Conservation (phyloP, 1,140 invertebrate genomes). For the Drosophila lacertosa region DNA sequence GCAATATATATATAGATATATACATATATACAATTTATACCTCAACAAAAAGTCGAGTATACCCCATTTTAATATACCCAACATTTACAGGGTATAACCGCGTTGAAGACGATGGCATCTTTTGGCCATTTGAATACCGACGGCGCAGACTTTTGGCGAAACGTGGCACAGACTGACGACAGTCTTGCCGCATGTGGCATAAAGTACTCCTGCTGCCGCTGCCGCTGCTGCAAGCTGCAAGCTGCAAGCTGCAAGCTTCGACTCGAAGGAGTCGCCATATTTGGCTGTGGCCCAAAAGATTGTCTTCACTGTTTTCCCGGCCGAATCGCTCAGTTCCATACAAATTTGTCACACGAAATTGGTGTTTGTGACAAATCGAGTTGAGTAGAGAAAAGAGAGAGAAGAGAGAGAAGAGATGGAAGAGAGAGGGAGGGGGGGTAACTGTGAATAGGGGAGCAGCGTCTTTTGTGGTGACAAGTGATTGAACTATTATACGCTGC, state of each 20-base stretch:
- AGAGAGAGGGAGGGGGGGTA: constrained; percentile 11
- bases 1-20: no score
- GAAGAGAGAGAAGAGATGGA: neutral
- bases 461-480: constrained; percentile 69
- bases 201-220: constrained; percentile 58
- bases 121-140: constrained; percentile 69
- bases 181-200: constrained; percentile 48
- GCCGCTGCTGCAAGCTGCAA: neutral
- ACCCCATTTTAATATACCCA: neutral
- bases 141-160: constrained; percentile 28
- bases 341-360: constrained; percentile 83
- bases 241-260: neutral
- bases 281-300: constrained; percentile 64
- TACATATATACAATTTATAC: no score
- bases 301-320: neutral
- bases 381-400: constrained; percentile 16
- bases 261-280: constrained; percentile 64
- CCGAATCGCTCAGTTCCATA: constrained; percentile 52
- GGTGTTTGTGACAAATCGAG: constrained; percentile 81
- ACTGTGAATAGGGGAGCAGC: neutral
- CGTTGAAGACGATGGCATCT: constrained; percentile 30
- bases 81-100: neutral
- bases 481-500: constrained; percentile 75
- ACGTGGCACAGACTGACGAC: constrained; percentile 31
- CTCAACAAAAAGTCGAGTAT: neutral